Evolutionary conservation across 2,888 invertebrate species (phyloP).

Genomic region (Dolomedes plantarius): DNA sequence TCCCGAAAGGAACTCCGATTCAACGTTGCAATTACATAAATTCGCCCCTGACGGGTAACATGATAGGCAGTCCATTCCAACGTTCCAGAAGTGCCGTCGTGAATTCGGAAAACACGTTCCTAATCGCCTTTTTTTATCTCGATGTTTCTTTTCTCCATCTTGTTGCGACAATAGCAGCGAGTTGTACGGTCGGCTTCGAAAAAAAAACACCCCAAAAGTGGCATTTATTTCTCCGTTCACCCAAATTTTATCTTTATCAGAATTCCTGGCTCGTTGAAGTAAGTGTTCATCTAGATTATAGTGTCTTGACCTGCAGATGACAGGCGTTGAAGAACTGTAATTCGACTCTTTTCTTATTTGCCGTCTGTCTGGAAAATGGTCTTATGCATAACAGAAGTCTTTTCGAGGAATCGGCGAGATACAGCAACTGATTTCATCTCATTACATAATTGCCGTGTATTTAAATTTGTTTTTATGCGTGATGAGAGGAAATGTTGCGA

Average conservation of each 20-base stretch:
- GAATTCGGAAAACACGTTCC: not conserved
- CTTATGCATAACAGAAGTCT: too few relatives aligned
- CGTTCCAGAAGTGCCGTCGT: not conserved
- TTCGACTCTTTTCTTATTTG: too few relatives aligned
- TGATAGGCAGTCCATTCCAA: not conserved
- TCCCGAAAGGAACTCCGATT: too few relatives aligned
- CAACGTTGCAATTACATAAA: not conserved
- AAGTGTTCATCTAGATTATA: slow-evolving; percentile 32
- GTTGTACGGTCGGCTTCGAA: not conserved
- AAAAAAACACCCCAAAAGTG: not conserved
- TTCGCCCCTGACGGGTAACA: not conserved
- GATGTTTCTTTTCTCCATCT: not conserved
- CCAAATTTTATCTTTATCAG: slow-evolving; percentile 43
- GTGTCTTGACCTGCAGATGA: slow-evolving; percentile 38
- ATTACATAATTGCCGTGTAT: too few relatives aligned
- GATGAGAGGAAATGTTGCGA: too few relatives aligned
- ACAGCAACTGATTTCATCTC: too few relatives aligned
- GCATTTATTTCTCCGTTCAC: slow-evolving; percentile 26
- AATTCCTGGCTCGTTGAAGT: slow-evolving; percentile 21
- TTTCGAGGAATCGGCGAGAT: too few relatives aligned
- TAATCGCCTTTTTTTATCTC: not conserved
- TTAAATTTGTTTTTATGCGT: too few relatives aligned
- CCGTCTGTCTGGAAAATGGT: too few relatives aligned
- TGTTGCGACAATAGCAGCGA: not conserved
- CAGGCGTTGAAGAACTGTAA: not conserved